phyloP scores from a whole-genome alignment of 2,888 invertebrate genomes.

The Ophion obscuratus region DNA sequence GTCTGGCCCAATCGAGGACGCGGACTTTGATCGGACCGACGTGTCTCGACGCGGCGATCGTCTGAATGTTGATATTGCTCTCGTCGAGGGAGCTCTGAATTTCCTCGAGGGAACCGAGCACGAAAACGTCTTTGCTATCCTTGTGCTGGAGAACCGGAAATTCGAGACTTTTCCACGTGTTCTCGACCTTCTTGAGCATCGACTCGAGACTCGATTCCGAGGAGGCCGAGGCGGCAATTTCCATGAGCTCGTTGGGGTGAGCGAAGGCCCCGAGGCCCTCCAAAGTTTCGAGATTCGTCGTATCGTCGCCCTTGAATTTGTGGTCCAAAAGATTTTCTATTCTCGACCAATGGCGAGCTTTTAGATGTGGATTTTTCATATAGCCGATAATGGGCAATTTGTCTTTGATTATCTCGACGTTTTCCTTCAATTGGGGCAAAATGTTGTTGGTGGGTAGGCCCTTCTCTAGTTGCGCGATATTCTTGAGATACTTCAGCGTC shows the following conservation, averaged over 20 bases:
- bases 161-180: constrained; percentile 92
- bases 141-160: constrained; percentile 91
- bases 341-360: constrained; percentile 93
- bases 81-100: constrained; percentile 93
- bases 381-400: constrained; percentile 93
- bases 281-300: constrained; percentile 88
- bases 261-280: constrained; percentile 91
- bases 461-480: constrained; percentile 92
- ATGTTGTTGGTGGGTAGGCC: constrained; percentile 93
- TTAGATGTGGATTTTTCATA: constrained; percentile 91
- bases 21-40: constrained; percentile 93
- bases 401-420: constrained; percentile 91
- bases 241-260: constrained; percentile 90
- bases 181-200: constrained; percentile 93
- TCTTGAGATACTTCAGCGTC: constrained; percentile 89
- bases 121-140: constrained; percentile 92
- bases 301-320: constrained; percentile 90
- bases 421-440: constrained; percentile 90
- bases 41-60: constrained; percentile 94
- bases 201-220: constrained; percentile 93
- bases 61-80: constrained; percentile 93
- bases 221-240: constrained; percentile 94
- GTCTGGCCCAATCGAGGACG: constrained; percentile 93
- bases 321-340: constrained; percentile 90
- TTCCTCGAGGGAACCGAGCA: constrained; percentile 94